phyloP scores from a whole-genome alignment of 2,113 vertebrate species.

The Chascanopsetta lugubris region DNA sequence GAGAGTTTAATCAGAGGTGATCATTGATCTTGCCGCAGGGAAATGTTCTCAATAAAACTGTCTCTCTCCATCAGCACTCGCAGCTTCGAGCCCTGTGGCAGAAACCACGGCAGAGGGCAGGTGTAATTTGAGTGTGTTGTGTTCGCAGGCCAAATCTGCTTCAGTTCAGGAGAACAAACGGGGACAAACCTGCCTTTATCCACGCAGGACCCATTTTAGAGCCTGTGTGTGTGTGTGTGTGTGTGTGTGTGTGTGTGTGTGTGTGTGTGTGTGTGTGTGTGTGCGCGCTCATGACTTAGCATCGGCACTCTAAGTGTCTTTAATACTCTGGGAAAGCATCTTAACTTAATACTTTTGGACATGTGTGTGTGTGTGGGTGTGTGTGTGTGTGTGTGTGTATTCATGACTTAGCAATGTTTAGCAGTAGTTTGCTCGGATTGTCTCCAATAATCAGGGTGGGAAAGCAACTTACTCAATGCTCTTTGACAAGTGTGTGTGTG shows the following conservation, averaged over 20 bases:
- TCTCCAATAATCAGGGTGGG: too few relatives aligned
- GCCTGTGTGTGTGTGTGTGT: background rate
- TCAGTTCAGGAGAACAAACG: background rate
- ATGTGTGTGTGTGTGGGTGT: background rate
- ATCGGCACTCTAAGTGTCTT: background rate
- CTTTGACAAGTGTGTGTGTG: too few relatives aligned
- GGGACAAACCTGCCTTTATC: background rate
- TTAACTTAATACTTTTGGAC: background rate
- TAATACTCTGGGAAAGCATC: background rate
- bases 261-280: background rate
- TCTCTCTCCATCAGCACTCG: background rate
- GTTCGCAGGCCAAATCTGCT: background rate
- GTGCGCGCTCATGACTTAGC: background rate
- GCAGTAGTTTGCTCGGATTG: too few relatives aligned
- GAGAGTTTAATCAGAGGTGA: background rate
- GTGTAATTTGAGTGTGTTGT: too few relatives aligned
- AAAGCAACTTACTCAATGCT: too few relatives aligned
- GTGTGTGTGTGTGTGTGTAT: background rate
- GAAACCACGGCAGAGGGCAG: background rate
- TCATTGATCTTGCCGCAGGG: background rate
- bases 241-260: background rate
- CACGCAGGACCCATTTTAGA: conserved; percentile 19
- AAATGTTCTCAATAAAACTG: too few relatives aligned
- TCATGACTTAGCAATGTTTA: too few relatives aligned
- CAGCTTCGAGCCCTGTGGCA: background rate